Evolutionary conservation across 2,888 invertebrate genomes (phyloP).

Genomic region (Acrocyrtus sp.): DNA sequence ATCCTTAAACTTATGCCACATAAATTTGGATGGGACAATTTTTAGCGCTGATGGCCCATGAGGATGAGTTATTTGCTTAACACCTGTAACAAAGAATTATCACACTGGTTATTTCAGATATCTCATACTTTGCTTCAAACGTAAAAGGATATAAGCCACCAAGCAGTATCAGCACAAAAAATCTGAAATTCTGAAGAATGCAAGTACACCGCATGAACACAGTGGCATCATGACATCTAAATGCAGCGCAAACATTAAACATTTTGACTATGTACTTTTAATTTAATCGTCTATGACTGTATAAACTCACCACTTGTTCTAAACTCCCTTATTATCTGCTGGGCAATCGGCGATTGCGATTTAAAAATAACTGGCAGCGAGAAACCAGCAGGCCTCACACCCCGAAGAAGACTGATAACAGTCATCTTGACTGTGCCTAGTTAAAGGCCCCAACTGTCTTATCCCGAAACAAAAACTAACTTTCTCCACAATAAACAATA

Average conservation of each 20-base stretch:
- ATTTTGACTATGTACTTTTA: no score
- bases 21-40: slow-evolving; percentile 76
- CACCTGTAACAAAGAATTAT: neutral
- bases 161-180: no score
- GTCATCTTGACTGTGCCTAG: slow-evolving; percentile 26
- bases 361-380: neutral
- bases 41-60: slow-evolving; percentile 72
- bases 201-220: no score
- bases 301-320: neutral
- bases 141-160: neutral
- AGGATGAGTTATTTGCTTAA: no score
- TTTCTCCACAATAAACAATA: no score
- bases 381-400: neutral
- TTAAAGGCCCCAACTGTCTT: no score
- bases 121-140: neutral
- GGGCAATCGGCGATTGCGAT: neutral
- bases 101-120: neutral
- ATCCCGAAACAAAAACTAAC: no score
- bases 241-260: no score
- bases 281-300: neutral
- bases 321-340: neutral
- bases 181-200: no score
- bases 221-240: no score
- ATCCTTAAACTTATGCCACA: slow-evolving; percentile 89
- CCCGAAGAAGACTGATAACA: slow-evolving; percentile 36